Evolutionary conservation across 2,888 invertebrate species (phyloP), one percentile per base, ranked within the genome.

Genomic region (Geotrupes spiniger): DNA sequence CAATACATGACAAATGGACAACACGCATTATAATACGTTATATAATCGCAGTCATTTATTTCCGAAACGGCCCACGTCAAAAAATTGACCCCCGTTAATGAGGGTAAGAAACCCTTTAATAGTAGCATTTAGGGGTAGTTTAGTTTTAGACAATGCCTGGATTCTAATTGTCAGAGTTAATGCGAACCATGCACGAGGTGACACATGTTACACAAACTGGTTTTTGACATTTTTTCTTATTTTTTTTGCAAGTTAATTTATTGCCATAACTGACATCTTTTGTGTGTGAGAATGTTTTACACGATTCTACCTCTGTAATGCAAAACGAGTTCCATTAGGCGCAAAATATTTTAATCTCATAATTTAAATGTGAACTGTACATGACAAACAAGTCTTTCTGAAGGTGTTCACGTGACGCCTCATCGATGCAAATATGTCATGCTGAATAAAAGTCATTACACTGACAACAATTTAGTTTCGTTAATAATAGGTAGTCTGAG

Each of bases 1-100:
- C 69, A 72, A 71, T 61, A 61, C 64, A 63, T 71, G 71, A 72
- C 69, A 71, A 72, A 72, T 72, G 72, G 70, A 70, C 71, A 71
- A 42, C 49, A 42, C 43, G 39, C 26, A 39, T 41, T 40, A 51
- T 42, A 53, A 55, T 51, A 49, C 49, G 51, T 36, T 56, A 42
- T 15, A 57, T 62, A 66, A 64, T 61, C 60, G 54, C 40, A 52
- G 62, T 62, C 65, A 66, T 68, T 67, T 65, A 66, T 68, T 57
- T 57, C 41, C 53, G 56, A 62, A 61, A 54, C 50, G 60, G 56
- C 54, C 21, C 59, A 54, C 56, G 66, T 65, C 66, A 68, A 63
- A 55, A 53, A 64, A 62, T 21, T 69, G 69, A 69, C 69, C 69
- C 66, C 59, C 58, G 64, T 67, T 70, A 70, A 70, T 68, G 65